Evolutionary conservation across 2,113 vertebrate genomes (phyloP), one percentile per base, ranked within the genome.

Genomic region (Micronisus gabar): DNA sequence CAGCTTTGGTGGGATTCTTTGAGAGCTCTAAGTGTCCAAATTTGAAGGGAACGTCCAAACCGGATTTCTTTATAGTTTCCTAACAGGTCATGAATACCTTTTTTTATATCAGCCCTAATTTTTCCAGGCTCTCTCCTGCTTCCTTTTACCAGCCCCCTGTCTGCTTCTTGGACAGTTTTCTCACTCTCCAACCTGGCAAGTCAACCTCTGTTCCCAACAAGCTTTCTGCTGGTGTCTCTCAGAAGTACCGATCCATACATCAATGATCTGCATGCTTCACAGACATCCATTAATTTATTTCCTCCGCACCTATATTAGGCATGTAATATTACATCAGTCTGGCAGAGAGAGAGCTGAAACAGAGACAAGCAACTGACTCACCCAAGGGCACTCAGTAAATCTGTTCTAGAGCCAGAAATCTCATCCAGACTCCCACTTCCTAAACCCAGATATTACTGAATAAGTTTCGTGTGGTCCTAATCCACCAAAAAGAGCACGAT

Each of bases 301-400:
- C 58, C 83, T 81, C 53, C 2, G 67, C 81, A 95, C 83, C 89
- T 90, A 41, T 36, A 85, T 86, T 76, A 65, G 66, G 78, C 83
- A 94, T 70, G 89, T 86, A 75, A 85, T 87, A 95, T 95, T 94
- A 87, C 81, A 58, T 89, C 93, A 95, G 73, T n/a, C 45, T 87
- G 93, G 86, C 89, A 91, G 81, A 45, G 76, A 71, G 27, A 2
- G 52, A 45, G 52, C 47, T 94, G 83, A 95, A 68, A 84, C 36
- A 56, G 52, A 84, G 52, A 87, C 23, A 89, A 91, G 94, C 36
- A 85, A 94, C 78, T 82, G 78, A 95, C 84, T 94, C 91, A 93
- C 66, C 27, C 84, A 95, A 92, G 78, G 89, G 66, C 89, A 89
- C 84, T 76, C 68, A 72, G 76, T 85, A 72, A 89, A 85, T 30